Percentiles rank a stretch among this genome's conserved stretches.
Conservation (phyloP, 2,113 vertebrate species). For the rat (Rattus norvegicus) region GRCr8 NC_086026.1:114446001-114446500, state of each 20-base stretch:
- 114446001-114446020: neutral
- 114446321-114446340: neutral
- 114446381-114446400: neutral
- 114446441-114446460: constrained; percentile 6
- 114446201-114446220: neutral
- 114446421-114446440: neutral
- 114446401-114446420: neutral
- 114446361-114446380: neutral
- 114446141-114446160: neutral
- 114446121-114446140: neutral
- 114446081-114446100: too few species aligned
- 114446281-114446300: neutral
- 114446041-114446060: neutral
- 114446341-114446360: neutral
- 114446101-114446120: neutral
- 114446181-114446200: neutral
- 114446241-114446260: neutral
- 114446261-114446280: neutral
- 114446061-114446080: too few species aligned
- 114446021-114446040: neutral
- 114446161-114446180: neutral
- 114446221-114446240: neutral
- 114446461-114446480: neutral
- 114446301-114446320: neutral
- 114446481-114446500: neutral